phyloP scores from a whole-genome alignment of 2,113 vertebrate species.

The Alectura lathami region DNA sequence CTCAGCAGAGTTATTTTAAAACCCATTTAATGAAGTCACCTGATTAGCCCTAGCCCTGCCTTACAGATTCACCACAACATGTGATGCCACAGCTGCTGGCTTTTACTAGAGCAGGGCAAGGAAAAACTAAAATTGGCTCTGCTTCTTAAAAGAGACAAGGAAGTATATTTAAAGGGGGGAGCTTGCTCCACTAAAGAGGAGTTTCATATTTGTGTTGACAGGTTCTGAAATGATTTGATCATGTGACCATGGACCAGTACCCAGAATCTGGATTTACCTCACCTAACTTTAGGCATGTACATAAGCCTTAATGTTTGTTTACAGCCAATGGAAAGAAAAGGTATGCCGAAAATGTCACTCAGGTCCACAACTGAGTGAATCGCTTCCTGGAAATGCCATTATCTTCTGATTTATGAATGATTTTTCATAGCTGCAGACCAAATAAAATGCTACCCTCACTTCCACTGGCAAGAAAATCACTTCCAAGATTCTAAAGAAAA shows the following conservation, averaged over 20 bases:
- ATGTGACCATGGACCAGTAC: background rate
- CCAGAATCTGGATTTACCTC: background rate
- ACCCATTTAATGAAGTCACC: background rate
- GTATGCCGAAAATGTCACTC: background rate
- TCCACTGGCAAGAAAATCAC: background rate
- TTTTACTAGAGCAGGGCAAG: background rate
- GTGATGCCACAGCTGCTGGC: background rate
- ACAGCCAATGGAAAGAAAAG: background rate
- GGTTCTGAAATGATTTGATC: background rate
- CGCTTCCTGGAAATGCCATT: background rate
- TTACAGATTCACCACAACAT: background rate
- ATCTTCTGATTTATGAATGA: background rate
- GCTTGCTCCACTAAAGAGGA: background rate
- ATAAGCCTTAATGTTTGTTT: background rate
- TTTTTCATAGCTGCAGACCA: background rate
- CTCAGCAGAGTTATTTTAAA: background rate
- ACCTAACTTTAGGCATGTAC: rapidly evolving
- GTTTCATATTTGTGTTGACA: background rate
- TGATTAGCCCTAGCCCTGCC: background rate
- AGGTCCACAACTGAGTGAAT: background rate
- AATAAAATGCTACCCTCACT: background rate
- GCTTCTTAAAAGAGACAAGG: background rate
- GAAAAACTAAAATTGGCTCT: background rate
- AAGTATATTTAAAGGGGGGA: background rate
- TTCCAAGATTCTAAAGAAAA: background rate